These are phyloP conservation scores for Cerastis leucographa DNA, from an alignment of 2,888 invertebrate genomes.

Conservation along the genomic window DNA sequence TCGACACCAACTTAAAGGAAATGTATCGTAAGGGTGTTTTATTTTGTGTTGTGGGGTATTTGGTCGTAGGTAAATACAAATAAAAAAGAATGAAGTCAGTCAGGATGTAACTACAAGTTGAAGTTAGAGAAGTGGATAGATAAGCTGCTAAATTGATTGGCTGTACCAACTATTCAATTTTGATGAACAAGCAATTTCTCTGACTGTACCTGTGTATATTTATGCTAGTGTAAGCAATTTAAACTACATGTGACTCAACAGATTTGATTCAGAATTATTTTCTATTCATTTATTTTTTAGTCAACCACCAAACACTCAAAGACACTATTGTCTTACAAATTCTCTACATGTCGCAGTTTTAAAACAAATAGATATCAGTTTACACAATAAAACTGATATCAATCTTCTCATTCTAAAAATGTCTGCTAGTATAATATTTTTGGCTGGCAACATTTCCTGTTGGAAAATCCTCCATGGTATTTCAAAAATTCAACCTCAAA, in stretches of 20 bases:
- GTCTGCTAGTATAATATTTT: neutral
- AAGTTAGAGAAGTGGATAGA: neutral
- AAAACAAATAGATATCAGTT: neutral
- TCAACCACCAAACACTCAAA: neutral
- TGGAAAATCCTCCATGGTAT: slow-evolving; percentile 2
- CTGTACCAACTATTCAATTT: neutral
- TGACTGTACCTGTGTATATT: neutral
- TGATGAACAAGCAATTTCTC: neutral
- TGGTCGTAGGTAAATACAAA: neutral
- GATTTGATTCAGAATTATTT: neutral
- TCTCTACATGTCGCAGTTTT: neutral
- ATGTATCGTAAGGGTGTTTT: slow-evolving; percentile 25
- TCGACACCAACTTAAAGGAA: slow-evolving; percentile 44
- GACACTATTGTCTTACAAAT: neutral
- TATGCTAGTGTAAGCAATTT: neutral
- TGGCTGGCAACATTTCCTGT: neutral
- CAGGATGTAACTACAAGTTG: neutral
- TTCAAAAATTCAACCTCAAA: slow-evolving; percentile 16
- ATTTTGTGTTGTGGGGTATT: slow-evolving; percentile 6
- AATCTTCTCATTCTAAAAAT: neutral
- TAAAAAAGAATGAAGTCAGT: neutral
- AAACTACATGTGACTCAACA: neutral
- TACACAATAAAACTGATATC: neutral
- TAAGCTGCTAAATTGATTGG: neutral
- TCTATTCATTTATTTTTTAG: neutral